phyloP scores from a whole-genome alignment of 2,888 invertebrate genomes.

The Conistra vaccinii region DNA sequence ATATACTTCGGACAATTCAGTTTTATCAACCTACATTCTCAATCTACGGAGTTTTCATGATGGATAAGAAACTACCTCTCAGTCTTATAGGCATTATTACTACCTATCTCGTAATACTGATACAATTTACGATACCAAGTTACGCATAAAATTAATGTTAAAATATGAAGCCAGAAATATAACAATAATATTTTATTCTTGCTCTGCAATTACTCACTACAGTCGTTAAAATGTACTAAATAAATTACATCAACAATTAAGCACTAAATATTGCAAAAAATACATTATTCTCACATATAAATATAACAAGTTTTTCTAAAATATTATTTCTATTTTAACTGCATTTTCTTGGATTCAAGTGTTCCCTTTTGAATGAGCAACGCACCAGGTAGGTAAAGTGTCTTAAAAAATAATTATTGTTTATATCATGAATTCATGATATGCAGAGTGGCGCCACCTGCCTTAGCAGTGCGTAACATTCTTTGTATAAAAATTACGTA shows the following conservation, averaged over 20 bases:
- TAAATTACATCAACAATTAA: constrained; percentile 38
- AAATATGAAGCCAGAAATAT: constrained; percentile 24
- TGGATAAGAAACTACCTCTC: constrained; percentile 66
- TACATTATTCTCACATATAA: constrained; percentile 28
- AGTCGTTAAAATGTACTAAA: constrained; percentile 39
- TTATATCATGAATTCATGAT: background rate
- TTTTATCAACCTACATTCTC: constrained; percentile 67
- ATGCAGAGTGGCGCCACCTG: background rate
- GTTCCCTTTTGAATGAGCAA: background rate
- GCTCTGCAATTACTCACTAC: constrained; percentile 31
- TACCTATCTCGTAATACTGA: constrained; percentile 70
- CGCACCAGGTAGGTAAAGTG: background rate
- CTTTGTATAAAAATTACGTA: constrained; percentile 17
- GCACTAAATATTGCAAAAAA: constrained; percentile 40
- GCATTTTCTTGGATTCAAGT: background rate
- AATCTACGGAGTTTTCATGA: constrained; percentile 71
- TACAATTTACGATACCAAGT: constrained; percentile 63
- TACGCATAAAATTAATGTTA: constrained; percentile 11
- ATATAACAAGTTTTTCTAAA: constrained; percentile 5
- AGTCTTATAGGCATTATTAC: constrained; percentile 71
- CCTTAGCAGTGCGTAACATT: background rate
- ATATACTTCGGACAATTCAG: constrained; percentile 67
- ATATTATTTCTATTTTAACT: constrained; percentile 22
- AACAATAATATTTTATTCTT: constrained; percentile 50
- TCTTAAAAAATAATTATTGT: background rate